Percentiles rank a stretch among this genome's conserved stretches.
Conservation (phyloP, 1,140 invertebrate species). For the Heliothis virescens region DNA sequence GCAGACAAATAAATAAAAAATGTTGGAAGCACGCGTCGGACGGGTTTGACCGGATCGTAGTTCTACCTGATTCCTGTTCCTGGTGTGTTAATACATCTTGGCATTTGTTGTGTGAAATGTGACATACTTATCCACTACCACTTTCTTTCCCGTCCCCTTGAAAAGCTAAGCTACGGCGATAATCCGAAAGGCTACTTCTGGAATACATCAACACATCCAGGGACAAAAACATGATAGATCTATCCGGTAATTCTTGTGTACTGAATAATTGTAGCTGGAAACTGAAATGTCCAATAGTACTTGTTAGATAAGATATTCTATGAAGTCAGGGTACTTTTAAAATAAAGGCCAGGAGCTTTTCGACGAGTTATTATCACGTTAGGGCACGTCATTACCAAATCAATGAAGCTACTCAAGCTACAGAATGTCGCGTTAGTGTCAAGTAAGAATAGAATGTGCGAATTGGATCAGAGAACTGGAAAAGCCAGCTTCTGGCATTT, state of each 20-base stretch:
- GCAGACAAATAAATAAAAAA: conserved; percentile 86
- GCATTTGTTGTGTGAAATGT: conserved; percentile 63
- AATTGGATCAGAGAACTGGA: conserved; percentile 83
- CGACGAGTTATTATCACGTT: too few species aligned
- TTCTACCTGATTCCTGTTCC: conserved; percentile 86
- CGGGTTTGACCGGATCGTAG: conserved; percentile 86
- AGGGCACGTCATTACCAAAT: conserved; percentile 35
- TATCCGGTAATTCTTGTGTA: too few species aligned
- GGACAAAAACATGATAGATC: too few species aligned
- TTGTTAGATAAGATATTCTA: background rate
- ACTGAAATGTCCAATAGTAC: too few species aligned
- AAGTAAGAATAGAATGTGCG: conserved; percentile 74
- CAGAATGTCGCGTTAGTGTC: conserved; percentile 62
- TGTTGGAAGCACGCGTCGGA: conserved; percentile 85
- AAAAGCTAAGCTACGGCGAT: background rate
- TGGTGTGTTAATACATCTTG: conserved; percentile 76
- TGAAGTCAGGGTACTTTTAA: background rate
- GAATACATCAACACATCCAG: background rate
- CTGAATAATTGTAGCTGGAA: too few species aligned
- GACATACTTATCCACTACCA: conserved; percentile 26
- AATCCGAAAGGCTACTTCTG: background rate
- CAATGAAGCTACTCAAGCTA: conserved; percentile 57
- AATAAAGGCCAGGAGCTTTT: background rate
- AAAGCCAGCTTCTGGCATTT: conserved; percentile 84
- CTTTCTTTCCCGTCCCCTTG: background rate